Evolutionary conservation across 2,888 invertebrate genomes (phyloP).

Genomic region (Cryptophagus acutangulus): DNA sequence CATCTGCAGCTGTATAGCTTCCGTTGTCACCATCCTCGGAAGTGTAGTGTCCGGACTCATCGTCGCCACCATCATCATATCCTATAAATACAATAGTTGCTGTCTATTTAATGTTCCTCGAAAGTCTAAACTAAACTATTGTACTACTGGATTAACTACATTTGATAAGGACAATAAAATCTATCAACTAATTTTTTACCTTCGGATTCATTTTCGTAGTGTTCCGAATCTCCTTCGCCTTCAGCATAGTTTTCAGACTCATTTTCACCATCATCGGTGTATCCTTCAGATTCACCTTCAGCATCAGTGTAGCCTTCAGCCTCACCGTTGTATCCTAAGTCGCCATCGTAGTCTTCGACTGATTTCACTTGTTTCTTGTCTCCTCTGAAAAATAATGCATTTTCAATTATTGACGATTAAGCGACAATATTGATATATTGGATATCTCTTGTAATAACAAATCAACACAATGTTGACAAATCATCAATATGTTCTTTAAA

Average conservation of each 20-base stretch:
- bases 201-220: slow-evolving; percentile 14
- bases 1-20: slow-evolving; percentile 13
- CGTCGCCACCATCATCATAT: slow-evolving; percentile 21
- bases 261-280: slow-evolving; percentile 20
- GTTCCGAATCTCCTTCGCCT: slow-evolving; percentile 14
- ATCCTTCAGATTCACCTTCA: slow-evolving; percentile 22
- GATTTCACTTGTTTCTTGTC: slow-evolving; percentile 20
- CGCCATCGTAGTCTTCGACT: slow-evolving; percentile 24
- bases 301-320: slow-evolving; percentile 26
- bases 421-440: no score
- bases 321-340: slow-evolving; percentile 22
- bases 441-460: no score
- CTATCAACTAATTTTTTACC: no score
- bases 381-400: not conserved
- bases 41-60: slow-evolving; percentile 28
- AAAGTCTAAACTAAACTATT: slow-evolving; percentile 10
- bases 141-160: no score
- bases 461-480: no score
- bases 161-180: no score
- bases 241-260: slow-evolving; percentile 18
- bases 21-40: slow-evolving; percentile 23
- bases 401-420: no score
- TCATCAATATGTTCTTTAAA: no score
- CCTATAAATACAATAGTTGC: slow-evolving; percentile 13
- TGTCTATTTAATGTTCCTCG: no score